Base-by-base conservation (phyloP, 2,797 vertebrate genomes). In the Argyrosomus regius region DNA sequence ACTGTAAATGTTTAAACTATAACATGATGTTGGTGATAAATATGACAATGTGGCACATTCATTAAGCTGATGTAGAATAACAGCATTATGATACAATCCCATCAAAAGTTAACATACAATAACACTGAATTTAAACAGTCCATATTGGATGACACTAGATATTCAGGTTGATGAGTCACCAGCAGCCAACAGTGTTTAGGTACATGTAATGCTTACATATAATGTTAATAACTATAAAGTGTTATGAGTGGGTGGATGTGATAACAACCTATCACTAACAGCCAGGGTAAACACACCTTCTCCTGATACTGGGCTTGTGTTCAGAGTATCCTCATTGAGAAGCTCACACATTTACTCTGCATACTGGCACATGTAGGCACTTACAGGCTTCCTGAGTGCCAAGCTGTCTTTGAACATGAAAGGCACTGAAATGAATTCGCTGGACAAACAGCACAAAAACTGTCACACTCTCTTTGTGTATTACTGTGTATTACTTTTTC, bases 211-310 rank as follows among this genome's bases (percentile, higher is more conserved):
- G n/a, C 35, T 43, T 41, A 39, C 72, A 74, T 53, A 20, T 26
- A 31, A 31, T 5, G 3, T 28, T 24, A 24, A 14, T 52, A 14
- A 72, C 16, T 22, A 17, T 43, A 22, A 79, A 63, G 20, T 52
- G 62, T 39, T 77, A 58, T 62, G 20, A 48, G 75, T 67, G 64
- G 76, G 61, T 64, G 60, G n/a, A 67, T 60, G 67, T 65, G 54
- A 77, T 62, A 72, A 76, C 52, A 26, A 43, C 35, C 39, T 31
- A 24, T 13, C 53, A 62, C 13, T 22, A 18, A 53, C 35, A 76
- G 64, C 45, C 26, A 63, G 9, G 54, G 58, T 50, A 66, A 79
- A 72, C 35, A 64, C 50, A 53, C 20, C 13, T 35, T 63, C 46
- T 58, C 22, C 53, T 75, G 28, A 31, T 5, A 12, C 1, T 14